Evolutionary conservation across 2,888 invertebrate species (phyloP), one percentile per base, ranked within the genome.

Genomic region (Dysmachus trigonus): DNA sequence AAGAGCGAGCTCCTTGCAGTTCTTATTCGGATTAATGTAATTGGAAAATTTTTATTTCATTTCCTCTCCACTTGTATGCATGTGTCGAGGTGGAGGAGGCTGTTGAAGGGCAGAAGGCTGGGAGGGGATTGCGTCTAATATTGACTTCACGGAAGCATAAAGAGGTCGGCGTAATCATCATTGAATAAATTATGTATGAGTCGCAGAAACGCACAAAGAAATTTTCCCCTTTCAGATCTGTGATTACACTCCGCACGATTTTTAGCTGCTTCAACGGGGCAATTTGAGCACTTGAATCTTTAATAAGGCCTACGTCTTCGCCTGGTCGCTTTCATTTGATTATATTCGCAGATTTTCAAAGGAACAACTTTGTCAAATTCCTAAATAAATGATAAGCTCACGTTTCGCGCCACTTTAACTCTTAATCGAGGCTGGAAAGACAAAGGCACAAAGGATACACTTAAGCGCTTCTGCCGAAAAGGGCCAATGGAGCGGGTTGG

Each of bases 101-200:
- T 8, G 5, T 18, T 41, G 13, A 41, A 8, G 15, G 73, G 31
- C 31, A 27, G 73, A n/a, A n/a, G n/a, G n/a, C n/a, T n/a, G 41
- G 27, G 51, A 47, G 31, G 33, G 53, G 74, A 6, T 1, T 18
- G 22, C 33, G 27, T 27, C 18, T 33, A 38, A 47, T 85, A 85
- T 30, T 27, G 38, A 85, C 74, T 85, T 85, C 35, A 85, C 76
- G 85, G 51, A 77, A 76, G 53, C 53, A 85, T 85, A 85, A 85
- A 76, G 87, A 87, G 86, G 88, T 87, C 87, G 90, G 87, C 88
- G 88, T 91, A 91, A 91, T 91, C 91, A 91, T 91, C 91, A 91
- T 91, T 90, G 91, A 91, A 91, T 91, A 91, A 91, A 91, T 91
- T 91, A 91, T 91, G 91, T 90, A 91, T 85, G 85, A 85, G 53